Evolutionary conservation across 2,113 vertebrate species (phyloP), one percentile per base, ranked within the genome.

Genomic region (Camarhynchus parvulus): DNA sequence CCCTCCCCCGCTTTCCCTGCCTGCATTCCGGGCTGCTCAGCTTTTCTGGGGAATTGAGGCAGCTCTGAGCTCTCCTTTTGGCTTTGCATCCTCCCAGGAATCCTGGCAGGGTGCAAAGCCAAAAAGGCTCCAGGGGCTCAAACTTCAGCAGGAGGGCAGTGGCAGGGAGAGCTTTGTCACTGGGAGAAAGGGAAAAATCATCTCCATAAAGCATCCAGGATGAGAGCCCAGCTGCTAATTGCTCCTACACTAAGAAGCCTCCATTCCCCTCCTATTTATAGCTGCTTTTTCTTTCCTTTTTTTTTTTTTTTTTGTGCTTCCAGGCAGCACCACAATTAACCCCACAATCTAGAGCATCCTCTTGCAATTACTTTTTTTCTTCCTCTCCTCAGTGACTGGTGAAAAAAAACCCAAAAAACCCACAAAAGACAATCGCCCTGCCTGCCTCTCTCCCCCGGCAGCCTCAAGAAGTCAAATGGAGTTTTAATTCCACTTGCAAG

Each of bases 141-240:
- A 97, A 96, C 88, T 94, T 97, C 94, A 64, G 94, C 90, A 83
- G 4, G 2, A 86, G 92, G 75, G 95, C 82, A 95, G 87, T 3
- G 94, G 52, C 72, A 77, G 94, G 78, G 87, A 50, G 84, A 59
- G 67, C 90, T 80, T 55, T 96, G 91, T 92, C 56, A 42, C 95
- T 14, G 80, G 87, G 74, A 70, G 89, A 94, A 74, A 88, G 63
- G 64, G 72, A 13, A n/a, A 76, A 87, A 76, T 28, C 5, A 93
- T 87, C 91, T 87, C 73, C 94, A 81, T 67, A 12, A 77, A 93
- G 90, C 94, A 92, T 4, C 46, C 90, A 96, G 94, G 92, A 94
- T 81, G 79, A 93, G 68, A 95, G 90, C 93, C 95, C 93, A 95
- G 94, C 90, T 96, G 92, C 94, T 96, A 96, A 97, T 96, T 95